Base-by-base conservation (phyloP, 2,888 invertebrate genomes). In the Plagodis pulveraria region DNA sequence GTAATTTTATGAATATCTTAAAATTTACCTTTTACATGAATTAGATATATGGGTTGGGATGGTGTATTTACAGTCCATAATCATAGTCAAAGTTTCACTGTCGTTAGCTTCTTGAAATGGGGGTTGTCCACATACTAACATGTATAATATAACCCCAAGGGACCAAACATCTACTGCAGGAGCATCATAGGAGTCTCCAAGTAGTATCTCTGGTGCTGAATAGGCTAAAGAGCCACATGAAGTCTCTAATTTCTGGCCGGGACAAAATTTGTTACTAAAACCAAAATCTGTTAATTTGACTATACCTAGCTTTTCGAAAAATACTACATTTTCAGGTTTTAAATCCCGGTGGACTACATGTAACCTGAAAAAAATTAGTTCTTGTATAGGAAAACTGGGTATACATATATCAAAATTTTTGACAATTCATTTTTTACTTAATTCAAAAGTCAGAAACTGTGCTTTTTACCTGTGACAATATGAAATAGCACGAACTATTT, bases 131-230 rank as follows among this genome's bases (percentile, higher is more conserved):
- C 98, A 98, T 6, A 99, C 99, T 78, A 99, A 93, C 99, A 99
- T 99, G 90, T 97, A 99, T 46, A 99, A 93, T 79, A 99, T 99
- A 11, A 99, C 99, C 58, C 99, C 99, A 58, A 99, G 94, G 6
- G 99, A 99, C 99, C 99, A 99, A 53, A 99, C 97, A 93, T 99
- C 99, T 94, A 99, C 99, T 70, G 99, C 99, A 22, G 99, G 99
- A 43, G 99, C 99, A 93, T 99, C 99, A 89, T 99, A 99, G 0
- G 98, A 98, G 89, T 99, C 99, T 32, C 99, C 99, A 55, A 99
- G 94, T 61, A 99, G 94, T 80, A 99, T 99, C 93, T 99, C 99
- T 1, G 99, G 99, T 8, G 99, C 99, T 5, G 99, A 99, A 91
- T 99, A 99, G 22, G 99, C 99, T 73, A 99, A 93, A 69, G 99